These are phyloP conservation scores for Ptychadena robeensis DNA, from an alignment of 2,797 vertebrate genomes.

Conservation along the genomic window DNA sequence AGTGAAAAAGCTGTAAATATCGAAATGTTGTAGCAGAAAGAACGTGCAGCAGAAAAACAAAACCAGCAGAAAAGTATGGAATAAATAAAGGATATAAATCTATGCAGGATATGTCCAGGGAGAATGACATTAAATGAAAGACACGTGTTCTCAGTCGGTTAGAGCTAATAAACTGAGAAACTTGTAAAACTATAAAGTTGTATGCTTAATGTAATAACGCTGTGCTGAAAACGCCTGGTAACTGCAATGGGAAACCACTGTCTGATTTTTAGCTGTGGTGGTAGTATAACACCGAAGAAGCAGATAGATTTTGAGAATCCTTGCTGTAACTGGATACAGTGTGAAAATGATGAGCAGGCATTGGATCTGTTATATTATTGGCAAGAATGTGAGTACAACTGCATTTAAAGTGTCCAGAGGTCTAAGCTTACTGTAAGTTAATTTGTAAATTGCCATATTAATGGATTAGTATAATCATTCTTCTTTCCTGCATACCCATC, in stretches of 20 bases:
- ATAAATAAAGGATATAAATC: background rate
- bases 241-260: background rate
- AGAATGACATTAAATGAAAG: background rate
- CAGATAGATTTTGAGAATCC: background rate
- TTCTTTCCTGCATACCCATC: background rate
- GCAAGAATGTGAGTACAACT: background rate
- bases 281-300: background rate
- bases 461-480: background rate
- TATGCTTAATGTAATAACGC: background rate
- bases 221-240: background rate
- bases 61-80: background rate
- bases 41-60: background rate
- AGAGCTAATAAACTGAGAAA: conserved; percentile 2
- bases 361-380: background rate
- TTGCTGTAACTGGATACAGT: background rate
- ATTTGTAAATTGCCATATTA: background rate
- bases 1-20: background rate
- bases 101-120: background rate
- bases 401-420: background rate
- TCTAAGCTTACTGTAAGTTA: background rate
- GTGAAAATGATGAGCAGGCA: background rate
- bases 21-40: background rate
- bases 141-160: background rate
- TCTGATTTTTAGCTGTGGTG: background rate
- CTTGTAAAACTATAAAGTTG: conserved; percentile 7